Evolutionary conservation across 2,888 invertebrate species (phyloP).

Genomic region (Eucriotettix oculatus): DNA sequence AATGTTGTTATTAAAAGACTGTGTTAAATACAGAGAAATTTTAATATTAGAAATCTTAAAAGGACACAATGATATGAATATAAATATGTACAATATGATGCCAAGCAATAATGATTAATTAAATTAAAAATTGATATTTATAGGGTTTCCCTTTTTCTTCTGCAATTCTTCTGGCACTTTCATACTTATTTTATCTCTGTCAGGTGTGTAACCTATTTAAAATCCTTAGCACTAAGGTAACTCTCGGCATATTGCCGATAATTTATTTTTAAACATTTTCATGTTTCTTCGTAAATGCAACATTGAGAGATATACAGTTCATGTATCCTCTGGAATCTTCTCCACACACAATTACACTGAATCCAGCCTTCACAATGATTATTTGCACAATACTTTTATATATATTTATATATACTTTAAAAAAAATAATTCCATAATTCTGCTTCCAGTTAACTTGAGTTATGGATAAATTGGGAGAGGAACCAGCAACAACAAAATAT

Average conservation of each 20-base stretch:
- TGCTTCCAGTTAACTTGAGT: neutral
- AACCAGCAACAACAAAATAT: neutral
- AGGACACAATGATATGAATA: conserved; percentile 49
- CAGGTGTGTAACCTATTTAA: conserved; percentile 7
- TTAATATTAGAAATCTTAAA: conserved; percentile 16
- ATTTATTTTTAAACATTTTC: neutral
- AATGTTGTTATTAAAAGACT: neutral
- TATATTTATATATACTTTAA: neutral
- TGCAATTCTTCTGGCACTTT: conserved; percentile 10
- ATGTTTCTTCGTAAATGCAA: neutral
- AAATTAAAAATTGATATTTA: conserved; percentile 13
- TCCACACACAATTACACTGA: neutral
- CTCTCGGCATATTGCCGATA: conserved; percentile 2
- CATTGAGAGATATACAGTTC: neutral
- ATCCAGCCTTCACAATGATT: neutral
- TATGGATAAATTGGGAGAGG: neutral
- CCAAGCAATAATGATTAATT: conserved; percentile 24
- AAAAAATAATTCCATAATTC: neutral
- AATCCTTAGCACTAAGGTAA: conserved; percentile 5
- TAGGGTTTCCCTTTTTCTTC: conserved; percentile 6
- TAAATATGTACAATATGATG: conserved; percentile 41
- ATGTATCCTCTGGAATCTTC: neutral
- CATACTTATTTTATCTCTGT: neutral
- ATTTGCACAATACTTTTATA: neutral
- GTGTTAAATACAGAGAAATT: conserved; percentile 15